Conservation (phyloP, 1,140 invertebrate species). For the Calosoma granatense region DNA sequence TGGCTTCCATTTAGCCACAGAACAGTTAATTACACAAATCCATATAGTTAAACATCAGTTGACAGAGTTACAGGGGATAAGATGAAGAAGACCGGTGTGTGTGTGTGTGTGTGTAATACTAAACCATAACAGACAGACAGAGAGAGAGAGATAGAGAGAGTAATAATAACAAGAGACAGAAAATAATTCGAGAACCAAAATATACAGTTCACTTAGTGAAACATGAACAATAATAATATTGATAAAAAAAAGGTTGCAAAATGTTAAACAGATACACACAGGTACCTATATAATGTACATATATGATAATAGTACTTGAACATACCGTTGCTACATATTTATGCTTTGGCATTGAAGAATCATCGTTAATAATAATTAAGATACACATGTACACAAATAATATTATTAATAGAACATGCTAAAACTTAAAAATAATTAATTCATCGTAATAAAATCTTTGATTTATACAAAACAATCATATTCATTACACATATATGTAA, state of each 20-base stretch:
- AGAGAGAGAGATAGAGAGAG: slow-evolving; percentile 2
- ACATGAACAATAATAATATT: too few species aligned
- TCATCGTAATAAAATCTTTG: slow-evolving; percentile 25
- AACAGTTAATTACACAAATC: too few species aligned
- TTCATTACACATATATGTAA: slow-evolving; percentile 11
- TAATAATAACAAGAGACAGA: slow-evolving; percentile 19
- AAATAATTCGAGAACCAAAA: slow-evolving; percentile 10
- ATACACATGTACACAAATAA: too few species aligned
- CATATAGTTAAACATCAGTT: slow-evolving; percentile 22
- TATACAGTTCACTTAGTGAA: not conserved
- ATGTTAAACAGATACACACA: too few species aligned
- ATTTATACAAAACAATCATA: slow-evolving; percentile 29
- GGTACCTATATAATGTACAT: too few species aligned
- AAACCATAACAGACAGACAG: slow-evolving; percentile 1
- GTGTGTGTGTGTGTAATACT: too few species aligned
- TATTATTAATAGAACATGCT: slow-evolving; percentile 16
- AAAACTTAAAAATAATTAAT: slow-evolving; percentile 23
- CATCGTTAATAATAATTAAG: slow-evolving; percentile 12
- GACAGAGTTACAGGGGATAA: slow-evolving; percentile 10
- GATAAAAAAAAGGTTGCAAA: too few species aligned
- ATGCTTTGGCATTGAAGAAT: slow-evolving; percentile 30
- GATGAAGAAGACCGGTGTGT: too few species aligned
- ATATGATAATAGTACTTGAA: too few species aligned
- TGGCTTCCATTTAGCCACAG: not conserved
- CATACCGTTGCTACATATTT: slow-evolving; percentile 19